These are phyloP conservation scores for Plectropomus leopardus DNA, from an alignment of 2,113 vertebrate species.

Conservation along the genomic window DNA sequence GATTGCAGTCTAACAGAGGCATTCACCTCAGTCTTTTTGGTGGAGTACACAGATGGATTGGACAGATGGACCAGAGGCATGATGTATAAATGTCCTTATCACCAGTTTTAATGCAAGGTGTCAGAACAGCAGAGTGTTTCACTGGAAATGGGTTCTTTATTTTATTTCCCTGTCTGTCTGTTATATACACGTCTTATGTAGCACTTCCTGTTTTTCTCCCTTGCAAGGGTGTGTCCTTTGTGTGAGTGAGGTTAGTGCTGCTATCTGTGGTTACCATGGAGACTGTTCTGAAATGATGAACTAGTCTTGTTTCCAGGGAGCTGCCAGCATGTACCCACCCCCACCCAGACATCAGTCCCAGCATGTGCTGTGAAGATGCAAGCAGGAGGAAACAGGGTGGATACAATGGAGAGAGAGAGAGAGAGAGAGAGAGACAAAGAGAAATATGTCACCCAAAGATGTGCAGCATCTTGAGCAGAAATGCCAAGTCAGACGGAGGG, in stretches of 20 bases:
- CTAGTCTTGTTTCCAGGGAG: conserved; percentile 73
- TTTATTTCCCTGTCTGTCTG: not conserved
- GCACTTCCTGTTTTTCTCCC: conserved; percentile 74
- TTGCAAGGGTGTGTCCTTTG: conserved; percentile 77
- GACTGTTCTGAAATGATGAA: conserved; percentile 75
- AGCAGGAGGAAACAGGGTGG: conserved; percentile 48
- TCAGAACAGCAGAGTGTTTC: not conserved
- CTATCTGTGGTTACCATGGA: conserved; percentile 80
- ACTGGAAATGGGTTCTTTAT: not conserved
- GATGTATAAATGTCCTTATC: conserved; percentile 3
- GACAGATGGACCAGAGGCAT: conserved; percentile 27
- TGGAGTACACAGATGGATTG: conserved; percentile 21
- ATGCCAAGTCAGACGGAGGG: conserved; percentile 33
- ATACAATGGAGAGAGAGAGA: conserved; percentile 38
- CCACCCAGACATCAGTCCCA: conserved; percentile 61
- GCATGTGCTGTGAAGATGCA: conserved; percentile 49
- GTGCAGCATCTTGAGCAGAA: conserved; percentile 34
- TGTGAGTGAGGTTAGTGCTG: conserved; percentile 61
- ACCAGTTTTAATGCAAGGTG: conserved; percentile 9
- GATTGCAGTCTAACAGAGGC: conserved; percentile 18
- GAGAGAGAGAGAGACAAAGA: conserved; percentile 35
- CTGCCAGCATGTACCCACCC: conserved; percentile 70
- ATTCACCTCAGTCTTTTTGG: conserved; percentile 29
- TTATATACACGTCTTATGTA: conserved; percentile 2
- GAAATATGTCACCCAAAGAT: conserved; percentile 31